Base-by-base conservation (phyloP, 64 coral and sea anemone genomes). In the Orbicella faveolata region DNA sequence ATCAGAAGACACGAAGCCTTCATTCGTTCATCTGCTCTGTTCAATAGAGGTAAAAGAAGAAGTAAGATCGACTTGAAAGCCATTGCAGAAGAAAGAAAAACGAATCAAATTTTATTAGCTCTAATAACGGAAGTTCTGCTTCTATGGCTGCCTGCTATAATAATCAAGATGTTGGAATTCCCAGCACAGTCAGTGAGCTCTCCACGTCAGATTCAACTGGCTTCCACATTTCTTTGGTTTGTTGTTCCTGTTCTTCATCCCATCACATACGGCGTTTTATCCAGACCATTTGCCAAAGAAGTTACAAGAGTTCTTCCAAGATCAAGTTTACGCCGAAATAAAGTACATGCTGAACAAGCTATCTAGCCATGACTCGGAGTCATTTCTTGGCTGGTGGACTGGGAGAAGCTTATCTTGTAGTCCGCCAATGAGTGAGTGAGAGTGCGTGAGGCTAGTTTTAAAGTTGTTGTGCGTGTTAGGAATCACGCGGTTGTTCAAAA, bases 171-270 rank as follows among this genome's bases (percentile, higher is more conserved):
- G 3, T 67, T 84, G 39, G 64, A 36, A 25, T 70, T 72, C 25
- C 9, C 36, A n/a, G 52, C 21, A 9, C 66, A 69, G 23, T 69
- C 66, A 69, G 19, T 30, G 8, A 52, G 20, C 12, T 21, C 65
- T 53, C 63, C 82, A 52, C 82, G 82, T 11, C 63, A 70, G 5
- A 23, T 52, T 23, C 65, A 84, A 20, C 82, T 84, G 2, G 63
- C 64, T 34, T 70, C 82, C 41, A 84, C 82, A 1, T 84, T 72
- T 23, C n/a, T 84, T 23, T 84, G 82, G 82, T 52, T 68, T 51
- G 12, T 7, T 6, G 82, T 85, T 16, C 82, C 82, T 12, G 65
- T 19, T 17, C 65, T 72, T 2, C 37, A 85, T 52, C 64, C 82
- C 18, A 52, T 85, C 6, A 85, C 44, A 20, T 73, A 85, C 36